A percentile compares a stretch with the other conserved stretches of the same genome.
Evolutionary conservation across 2,113 vertebrate genomes (phyloP).

Genomic region (Bos indicus): DNA sequence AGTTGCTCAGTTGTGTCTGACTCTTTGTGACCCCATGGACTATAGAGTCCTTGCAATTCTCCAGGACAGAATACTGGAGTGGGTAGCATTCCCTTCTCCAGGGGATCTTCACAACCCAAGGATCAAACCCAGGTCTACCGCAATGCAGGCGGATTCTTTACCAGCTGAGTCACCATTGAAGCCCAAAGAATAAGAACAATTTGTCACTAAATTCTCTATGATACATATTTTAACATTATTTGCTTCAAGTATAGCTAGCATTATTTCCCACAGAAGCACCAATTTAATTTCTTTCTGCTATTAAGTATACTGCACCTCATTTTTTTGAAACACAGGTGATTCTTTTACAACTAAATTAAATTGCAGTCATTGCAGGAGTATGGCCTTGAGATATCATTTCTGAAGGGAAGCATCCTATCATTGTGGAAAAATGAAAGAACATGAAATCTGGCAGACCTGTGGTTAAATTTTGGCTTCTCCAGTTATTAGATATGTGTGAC

Average conservation of each 20-base stretch:
- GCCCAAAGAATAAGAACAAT: not conserved
- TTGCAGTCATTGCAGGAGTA: not conserved
- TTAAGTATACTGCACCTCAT: not conserved
- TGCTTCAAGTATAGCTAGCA: not conserved
- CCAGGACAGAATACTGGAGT: not conserved
- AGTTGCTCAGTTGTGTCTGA: not conserved
- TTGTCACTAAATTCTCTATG: not conserved
- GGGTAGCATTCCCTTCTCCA: not conserved
- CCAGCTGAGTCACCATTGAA: not conserved
- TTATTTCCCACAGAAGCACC: not conserved
- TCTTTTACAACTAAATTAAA: constrained; percentile 1
- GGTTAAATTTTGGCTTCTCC: constrained; percentile 31
- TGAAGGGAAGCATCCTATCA: not conserved
- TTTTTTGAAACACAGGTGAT: not conserved
- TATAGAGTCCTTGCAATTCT: not conserved
- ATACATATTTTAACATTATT: not conserved
- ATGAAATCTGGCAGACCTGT: not conserved
- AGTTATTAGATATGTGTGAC: not conserved
- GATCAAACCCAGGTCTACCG: accelerated
- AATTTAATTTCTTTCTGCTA: not conserved
- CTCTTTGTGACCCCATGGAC: not conserved
- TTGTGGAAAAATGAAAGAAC: not conserved
- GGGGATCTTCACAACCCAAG: not conserved
- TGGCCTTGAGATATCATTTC: not conserved
- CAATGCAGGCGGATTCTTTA: not conserved